These are phyloP conservation scores for Drosophila burlai DNA, from an alignment of 1,140 invertebrate species.

Conservation along the genomic window DNA sequence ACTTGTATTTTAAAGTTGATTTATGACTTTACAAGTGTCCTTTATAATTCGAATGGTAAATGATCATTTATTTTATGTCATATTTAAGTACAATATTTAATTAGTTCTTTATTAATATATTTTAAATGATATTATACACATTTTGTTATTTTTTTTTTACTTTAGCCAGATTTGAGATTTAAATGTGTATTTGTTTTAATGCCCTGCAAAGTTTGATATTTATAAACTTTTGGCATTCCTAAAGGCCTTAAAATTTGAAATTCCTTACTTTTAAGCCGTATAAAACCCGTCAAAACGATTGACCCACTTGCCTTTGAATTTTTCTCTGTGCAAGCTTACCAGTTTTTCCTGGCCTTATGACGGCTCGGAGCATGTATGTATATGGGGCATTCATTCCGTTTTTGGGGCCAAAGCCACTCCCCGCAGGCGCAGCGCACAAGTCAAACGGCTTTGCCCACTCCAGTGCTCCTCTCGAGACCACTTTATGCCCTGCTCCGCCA, in stretches of 20 bases:
- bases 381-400: constrained; percentile 56
- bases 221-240: too few species aligned
- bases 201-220: too few species aligned
- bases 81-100: too few species aligned
- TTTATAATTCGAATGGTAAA: too few species aligned
- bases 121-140: too few species aligned
- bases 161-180: too few species aligned
- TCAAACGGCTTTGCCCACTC: constrained; percentile 66
- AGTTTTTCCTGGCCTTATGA: constrained; percentile 42
- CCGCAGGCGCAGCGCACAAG: constrained; percentile 42
- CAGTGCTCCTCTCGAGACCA: constrained; percentile 7
- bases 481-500: constrained; percentile 5
- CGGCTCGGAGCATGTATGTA: constrained; percentile 25
- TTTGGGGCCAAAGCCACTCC: constrained; percentile 55
- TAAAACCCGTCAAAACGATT: constrained; percentile 3
- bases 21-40: too few species aligned
- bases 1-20: too few species aligned
- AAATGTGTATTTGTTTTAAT: too few species aligned
- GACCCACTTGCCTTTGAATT: constrained; percentile 25
- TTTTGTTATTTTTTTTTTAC: too few species aligned
- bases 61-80: too few species aligned
- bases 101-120: too few species aligned
- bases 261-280: neutral
- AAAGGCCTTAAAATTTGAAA: neutral
- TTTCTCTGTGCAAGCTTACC: constrained; percentile 34